A percentile compares a stretch with the other conserved stretches of the same genome.
Conservation (phyloP, 2,888 invertebrate genomes). For the Lepidochrysops patricia region DNA sequence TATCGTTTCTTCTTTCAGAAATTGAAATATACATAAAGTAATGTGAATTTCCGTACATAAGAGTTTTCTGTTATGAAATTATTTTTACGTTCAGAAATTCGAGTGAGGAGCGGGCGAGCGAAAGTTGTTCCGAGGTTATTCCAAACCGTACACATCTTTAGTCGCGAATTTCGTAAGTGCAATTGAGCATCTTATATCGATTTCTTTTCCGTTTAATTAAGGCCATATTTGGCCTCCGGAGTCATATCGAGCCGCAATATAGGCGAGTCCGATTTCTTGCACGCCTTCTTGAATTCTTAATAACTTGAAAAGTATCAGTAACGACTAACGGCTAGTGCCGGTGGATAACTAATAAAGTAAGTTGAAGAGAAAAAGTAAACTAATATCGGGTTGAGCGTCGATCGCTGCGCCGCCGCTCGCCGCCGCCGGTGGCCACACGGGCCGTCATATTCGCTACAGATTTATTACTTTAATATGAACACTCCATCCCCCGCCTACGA, state of each 20-base stretch:
- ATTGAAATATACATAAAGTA: too few species aligned
- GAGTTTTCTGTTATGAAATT: too few species aligned
- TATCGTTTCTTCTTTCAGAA: too few species aligned
- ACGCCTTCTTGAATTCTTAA: slow-evolving; percentile 52
- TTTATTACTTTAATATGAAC: slow-evolving; percentile 69
- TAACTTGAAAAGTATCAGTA: slow-evolving; percentile 65
- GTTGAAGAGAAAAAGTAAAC: slow-evolving; percentile 74
- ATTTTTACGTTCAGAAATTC: too few species aligned
- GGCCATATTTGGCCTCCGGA: background rate
- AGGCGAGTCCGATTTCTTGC: slow-evolving; percentile 28
- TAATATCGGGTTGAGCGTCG: slow-evolving; percentile 67
- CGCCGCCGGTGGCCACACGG: slow-evolving; percentile 35
- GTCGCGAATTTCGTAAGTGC: too few species aligned
- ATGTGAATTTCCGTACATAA: too few species aligned
- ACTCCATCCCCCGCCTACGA: slow-evolving; percentile 38
- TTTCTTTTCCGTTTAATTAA: slow-evolving; percentile 11
- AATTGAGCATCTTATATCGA: background rate
- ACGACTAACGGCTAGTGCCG: slow-evolving; percentile 53
- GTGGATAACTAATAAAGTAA: slow-evolving; percentile 71
- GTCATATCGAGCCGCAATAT: slow-evolving; percentile 21
- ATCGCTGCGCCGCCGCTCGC: too few species aligned
- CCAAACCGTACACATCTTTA: too few species aligned
- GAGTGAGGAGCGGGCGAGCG: too few species aligned
- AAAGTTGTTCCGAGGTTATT: too few species aligned
- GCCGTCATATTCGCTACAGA: slow-evolving; percentile 44